Percentiles rank a stretch among this genome's conserved stretches.
These are phyloP conservation scores for Xerus rutilus DNA, from an alignment of 2,797 vertebrate species.

Conservation along the genomic window DNA sequence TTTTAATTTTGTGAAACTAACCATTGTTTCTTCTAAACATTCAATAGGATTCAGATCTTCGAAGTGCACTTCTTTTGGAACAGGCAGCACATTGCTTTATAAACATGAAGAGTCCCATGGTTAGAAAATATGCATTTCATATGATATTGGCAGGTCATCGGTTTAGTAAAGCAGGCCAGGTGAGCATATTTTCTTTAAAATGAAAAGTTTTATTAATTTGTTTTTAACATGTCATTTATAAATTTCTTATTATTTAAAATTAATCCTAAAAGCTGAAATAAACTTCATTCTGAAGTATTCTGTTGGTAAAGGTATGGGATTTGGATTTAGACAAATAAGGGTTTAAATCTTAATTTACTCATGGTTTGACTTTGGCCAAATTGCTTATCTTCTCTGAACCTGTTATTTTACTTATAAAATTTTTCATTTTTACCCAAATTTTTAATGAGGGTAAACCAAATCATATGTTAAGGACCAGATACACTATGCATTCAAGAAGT, in stretches of 20 bases:
- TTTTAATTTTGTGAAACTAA: conserved; percentile 61
- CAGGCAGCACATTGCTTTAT: conserved; percentile 99
- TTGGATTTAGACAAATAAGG: conserved; percentile 39
- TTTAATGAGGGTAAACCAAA: conserved; percentile 19
- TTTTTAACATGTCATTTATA: conserved; percentile 1
- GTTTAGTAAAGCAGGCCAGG: conserved; percentile 99
- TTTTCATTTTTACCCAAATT: background rate
- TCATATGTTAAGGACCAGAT: background rate
- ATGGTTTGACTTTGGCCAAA: background rate
- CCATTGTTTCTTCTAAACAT: conserved; percentile 69
- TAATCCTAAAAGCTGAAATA: conserved; percentile 50
- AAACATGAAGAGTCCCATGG: conserved; percentile 98
- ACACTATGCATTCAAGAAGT: background rate
- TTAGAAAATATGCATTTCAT: conserved; percentile 99
- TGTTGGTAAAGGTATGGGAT: background rate
- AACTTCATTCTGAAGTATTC: conserved; percentile 32
- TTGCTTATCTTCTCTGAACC: conserved; percentile 26
- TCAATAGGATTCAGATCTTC: conserved; percentile 96
- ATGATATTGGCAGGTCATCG: conserved; percentile 99
- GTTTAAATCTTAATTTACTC: conserved; percentile 23
- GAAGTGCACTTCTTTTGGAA: conserved; percentile 96
- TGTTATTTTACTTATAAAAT: conserved; percentile 27
- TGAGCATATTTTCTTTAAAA: conserved; percentile 84
- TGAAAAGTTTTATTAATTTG: background rate
- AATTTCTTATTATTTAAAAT: conserved; percentile 38